Percentiles rank a stretch among this genome's conserved stretches.
phyloP scores from a whole-genome alignment of 1,140 invertebrate genomes.

The fruit fly (Drosophila melanogaster) region DNA sequence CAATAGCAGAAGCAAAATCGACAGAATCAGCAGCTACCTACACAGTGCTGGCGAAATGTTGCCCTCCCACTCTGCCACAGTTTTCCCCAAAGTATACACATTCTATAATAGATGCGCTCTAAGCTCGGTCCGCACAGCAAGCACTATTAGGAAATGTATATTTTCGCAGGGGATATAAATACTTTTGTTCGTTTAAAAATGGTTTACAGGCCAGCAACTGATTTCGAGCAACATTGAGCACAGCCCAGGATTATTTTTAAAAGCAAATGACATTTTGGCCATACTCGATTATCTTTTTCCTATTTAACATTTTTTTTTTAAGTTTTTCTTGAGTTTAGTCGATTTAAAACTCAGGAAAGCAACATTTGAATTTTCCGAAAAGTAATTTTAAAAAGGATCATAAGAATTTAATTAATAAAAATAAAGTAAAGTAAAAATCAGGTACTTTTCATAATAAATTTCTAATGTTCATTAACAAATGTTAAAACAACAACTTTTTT shows the following conservation, averaged over 20 bases:
- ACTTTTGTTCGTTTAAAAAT: constrained; percentile 9
- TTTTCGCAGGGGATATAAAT: not conserved
- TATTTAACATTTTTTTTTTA: too few relatives aligned
- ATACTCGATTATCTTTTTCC: not conserved
- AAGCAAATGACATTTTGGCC: not conserved
- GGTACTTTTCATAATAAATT: too few relatives aligned
- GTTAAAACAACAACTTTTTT: not conserved
- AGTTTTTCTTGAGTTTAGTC: too few relatives aligned
- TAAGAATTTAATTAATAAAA: too few relatives aligned
- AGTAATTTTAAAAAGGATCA: too few relatives aligned
- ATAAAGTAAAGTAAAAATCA: too few relatives aligned
- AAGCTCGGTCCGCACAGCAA: constrained; percentile 12
- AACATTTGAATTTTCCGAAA: too few relatives aligned
- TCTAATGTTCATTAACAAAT: too few relatives aligned
- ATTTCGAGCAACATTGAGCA: constrained; percentile 11
- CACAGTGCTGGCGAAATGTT: constrained; percentile 50
- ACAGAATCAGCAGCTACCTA: constrained; percentile 31
- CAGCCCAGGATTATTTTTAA: constrained; percentile 21
- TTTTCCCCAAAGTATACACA: constrained; percentile 49
- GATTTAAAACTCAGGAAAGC: too few relatives aligned
- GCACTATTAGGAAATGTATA: constrained; percentile 7
- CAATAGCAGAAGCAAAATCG: constrained; percentile 12
- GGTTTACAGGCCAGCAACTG: constrained; percentile 8
- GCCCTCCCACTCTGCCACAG: not conserved
- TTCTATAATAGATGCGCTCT: constrained; percentile 58